Evolutionary conservation across 2,797 vertebrate genomes (phyloP), one percentile per base, ranked within the genome.

Genomic region (Octomys mimax): DNA sequence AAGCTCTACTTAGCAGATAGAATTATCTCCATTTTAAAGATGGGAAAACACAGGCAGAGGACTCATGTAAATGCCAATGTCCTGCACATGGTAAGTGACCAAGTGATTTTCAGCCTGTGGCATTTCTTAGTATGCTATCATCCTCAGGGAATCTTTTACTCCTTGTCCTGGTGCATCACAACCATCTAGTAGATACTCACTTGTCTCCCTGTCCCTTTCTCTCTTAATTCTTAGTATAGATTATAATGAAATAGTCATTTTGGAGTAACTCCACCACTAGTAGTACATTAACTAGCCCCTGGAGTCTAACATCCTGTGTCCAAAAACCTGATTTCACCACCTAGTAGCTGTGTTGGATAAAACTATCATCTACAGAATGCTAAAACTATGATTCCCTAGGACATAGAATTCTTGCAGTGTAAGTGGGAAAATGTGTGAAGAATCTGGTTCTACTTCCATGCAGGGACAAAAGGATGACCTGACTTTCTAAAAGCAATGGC

Each of bases 61-160:
- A 80, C 4, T n/a, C 39, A 83, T 52, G 6, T 31, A 73, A 33
- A 4, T 12, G 22, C 26, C 13, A 66, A 59, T 14, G 39, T 2
- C 5, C n/a, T 12, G 33, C 1, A 22, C 6, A 3, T 68, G 10
- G 13, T n/a, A n/a, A 79, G n/a, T n/a, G 21, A 21, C 4, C 7
- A 21, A 61, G 39, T 39, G 6, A 83, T 83, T 42, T 42, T 16
- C 36, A 59, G 28, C 10, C 36, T 18, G 80, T 19, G 28, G 3
- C 70, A 59, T 52, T 79, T 66, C 28, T 16, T 71, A 59, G 5
- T n/a, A n/a, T 71, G 64, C 19, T 46, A 18, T 33, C 1, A 6
- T 49, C 21, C 28, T 4, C 16, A 36, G 6, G 22, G 31, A 82
- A 71, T 28, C 0, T 18, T n/a, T 61, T 54, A 6, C 52, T 22